A percentile compares a stretch with the other conserved stretches of the same genome.
Conservation (phyloP, 1,140 invertebrate genomes). For the Argopecten irradians region DNA sequence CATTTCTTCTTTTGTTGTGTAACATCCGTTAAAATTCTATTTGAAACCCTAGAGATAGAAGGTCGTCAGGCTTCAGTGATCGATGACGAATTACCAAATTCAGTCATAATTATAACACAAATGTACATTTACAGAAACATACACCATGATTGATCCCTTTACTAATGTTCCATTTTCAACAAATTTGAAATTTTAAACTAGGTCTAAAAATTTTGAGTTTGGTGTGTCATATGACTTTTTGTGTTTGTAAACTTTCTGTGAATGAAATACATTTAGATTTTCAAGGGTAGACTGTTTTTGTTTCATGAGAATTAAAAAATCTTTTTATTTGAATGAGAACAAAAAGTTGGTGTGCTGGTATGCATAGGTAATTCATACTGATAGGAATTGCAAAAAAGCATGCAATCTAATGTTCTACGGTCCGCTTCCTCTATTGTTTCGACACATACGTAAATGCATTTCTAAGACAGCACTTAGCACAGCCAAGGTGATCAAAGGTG, state of each 20-base stretch:
- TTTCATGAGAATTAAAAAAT: not conserved
- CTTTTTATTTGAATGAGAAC: not conserved
- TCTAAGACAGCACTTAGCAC: not conserved
- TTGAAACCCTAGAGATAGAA: not conserved
- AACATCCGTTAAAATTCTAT: constrained; percentile 18
- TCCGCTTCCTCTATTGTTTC: not conserved
- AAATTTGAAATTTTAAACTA: not conserved
- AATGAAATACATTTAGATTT: not conserved
- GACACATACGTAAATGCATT: not conserved
- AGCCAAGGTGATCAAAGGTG: not conserved
- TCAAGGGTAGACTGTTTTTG: not conserved
- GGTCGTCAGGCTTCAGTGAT: not conserved
- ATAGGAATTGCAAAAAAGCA: constrained; percentile 1
- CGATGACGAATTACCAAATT: not conserved
- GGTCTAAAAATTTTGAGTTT: not conserved
- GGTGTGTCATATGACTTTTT: not conserved
- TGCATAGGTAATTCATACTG: not conserved
- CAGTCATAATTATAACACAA: not conserved
- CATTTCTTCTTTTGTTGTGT: constrained; percentile 17
- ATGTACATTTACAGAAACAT: not conserved
- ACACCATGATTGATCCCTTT: not conserved
- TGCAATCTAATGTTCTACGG: not conserved
- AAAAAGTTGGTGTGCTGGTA: not conserved
- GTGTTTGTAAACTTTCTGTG: not conserved
- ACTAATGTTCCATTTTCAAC: not conserved